These are phyloP conservation scores for Saccostrea glomerata DNA, from an alignment of 1,140 invertebrate genomes.

Conservation along the genomic window DNA sequence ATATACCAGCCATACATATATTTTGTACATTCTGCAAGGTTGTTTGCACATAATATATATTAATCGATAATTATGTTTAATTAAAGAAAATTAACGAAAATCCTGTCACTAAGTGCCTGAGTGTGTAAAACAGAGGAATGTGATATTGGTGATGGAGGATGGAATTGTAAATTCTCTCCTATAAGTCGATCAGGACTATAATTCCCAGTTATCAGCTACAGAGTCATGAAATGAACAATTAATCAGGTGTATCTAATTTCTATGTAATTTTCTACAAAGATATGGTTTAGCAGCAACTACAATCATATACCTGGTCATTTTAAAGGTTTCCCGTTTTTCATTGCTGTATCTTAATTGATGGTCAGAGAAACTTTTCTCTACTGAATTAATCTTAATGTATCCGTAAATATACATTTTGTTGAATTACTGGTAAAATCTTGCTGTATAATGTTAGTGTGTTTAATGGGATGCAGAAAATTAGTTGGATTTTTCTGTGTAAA, in stretches of 20 bases:
- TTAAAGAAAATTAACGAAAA: neutral
- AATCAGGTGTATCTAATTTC: neutral
- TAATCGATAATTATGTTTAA: neutral
- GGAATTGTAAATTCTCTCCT: neutral
- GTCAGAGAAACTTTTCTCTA: neutral
- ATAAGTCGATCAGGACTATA: neutral
- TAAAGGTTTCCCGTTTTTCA: neutral
- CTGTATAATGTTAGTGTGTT: no score
- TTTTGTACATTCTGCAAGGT: slow-evolving; percentile 7
- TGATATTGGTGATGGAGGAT: neutral
- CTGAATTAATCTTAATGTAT: no score
- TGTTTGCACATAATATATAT: neutral
- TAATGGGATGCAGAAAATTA: no score
- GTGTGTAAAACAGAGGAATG: slow-evolving; percentile 5
- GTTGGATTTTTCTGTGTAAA: no score
- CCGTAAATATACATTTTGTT: no score
- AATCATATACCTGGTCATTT: neutral
- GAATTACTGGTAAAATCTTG: no score
- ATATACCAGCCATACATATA: neutral
- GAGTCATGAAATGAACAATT: neutral
- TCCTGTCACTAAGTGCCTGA: slow-evolving; percentile 16
- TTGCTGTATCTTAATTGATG: neutral
- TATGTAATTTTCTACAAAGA: neutral
- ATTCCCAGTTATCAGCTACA: neutral
- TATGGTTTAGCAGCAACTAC: neutral